A percentile compares a stretch with the other conserved stretches of the same genome.
Conservation (phyloP, 2,797 vertebrate genomes). For the Silurus lanzhouensis region DNA sequence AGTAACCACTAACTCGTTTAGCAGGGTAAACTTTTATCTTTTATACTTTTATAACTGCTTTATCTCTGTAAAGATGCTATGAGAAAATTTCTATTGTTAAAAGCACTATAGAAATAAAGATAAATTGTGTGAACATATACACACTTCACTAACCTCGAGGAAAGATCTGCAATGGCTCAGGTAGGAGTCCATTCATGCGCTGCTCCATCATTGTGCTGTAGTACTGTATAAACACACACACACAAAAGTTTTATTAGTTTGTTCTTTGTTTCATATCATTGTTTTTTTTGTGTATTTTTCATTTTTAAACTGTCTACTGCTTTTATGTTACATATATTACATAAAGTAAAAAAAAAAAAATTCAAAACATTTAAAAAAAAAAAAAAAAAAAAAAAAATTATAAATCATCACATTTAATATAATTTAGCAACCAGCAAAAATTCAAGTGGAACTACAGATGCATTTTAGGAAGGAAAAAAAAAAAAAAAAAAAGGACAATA, state of each 20-base stretch:
- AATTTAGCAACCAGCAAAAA: not conserved
- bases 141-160: slow-evolving; percentile 85
- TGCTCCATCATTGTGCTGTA: slow-evolving; percentile 93
- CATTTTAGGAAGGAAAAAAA: not conserved
- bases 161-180: slow-evolving; percentile 96
- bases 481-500: not conserved
- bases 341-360: not conserved
- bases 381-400: not conserved
- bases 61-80: no score
- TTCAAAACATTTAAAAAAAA: no score
- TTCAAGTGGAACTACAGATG: not conserved
- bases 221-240: slow-evolving; percentile 79
- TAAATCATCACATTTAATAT: not conserved
- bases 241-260: not conserved
- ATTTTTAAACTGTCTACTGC: not conserved
- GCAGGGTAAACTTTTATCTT: no score
- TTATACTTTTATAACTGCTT: no score
- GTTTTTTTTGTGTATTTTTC: not conserved
- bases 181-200: slow-evolving; percentile 90
- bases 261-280: not conserved
- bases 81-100: no score
- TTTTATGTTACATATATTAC: not conserved
- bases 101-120: no score
- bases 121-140: not conserved
- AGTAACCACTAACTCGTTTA: no score